phyloP scores from a whole-genome alignment of 2,113 vertebrate genomes.

The Platichthys stellatus region DNA sequence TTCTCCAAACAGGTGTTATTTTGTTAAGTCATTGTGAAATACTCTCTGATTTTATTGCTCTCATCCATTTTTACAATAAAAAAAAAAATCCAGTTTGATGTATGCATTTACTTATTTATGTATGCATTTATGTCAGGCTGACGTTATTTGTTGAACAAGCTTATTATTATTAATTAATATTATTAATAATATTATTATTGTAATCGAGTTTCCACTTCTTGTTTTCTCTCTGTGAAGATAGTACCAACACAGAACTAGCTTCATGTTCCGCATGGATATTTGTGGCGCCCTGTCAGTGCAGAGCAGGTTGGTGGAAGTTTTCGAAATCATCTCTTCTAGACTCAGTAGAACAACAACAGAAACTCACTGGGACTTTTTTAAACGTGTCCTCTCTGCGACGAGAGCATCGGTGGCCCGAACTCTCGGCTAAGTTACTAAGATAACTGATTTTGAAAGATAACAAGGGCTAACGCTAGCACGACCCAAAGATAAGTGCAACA shows the following conservation, averaged over 20 bases:
- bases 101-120: background rate
- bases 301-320: background rate
- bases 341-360: background rate
- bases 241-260: constrained; percentile 3
- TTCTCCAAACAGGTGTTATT: too few relatives aligned
- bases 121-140: background rate
- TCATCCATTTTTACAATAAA: too few relatives aligned
- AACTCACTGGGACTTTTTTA: rapidly evolving
- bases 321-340: rapidly evolving
- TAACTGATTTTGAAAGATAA: constrained; percentile 7
- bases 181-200: background rate
- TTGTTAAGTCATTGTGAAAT: too few relatives aligned
- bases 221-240: background rate
- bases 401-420: background rate
- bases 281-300: background rate
- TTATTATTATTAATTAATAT: background rate
- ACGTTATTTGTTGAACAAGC: too few relatives aligned
- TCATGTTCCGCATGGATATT: background rate
- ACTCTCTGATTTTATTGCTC: too few relatives aligned
- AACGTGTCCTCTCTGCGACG: rapidly evolving
- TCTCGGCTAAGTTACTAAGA: background rate
- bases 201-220: background rate
- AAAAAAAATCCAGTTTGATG: too few relatives aligned
- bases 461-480: background rate
- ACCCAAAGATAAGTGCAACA: background rate